Conservation (phyloP, 2,888 invertebrate genomes). For the Oligia latruncula region DNA sequence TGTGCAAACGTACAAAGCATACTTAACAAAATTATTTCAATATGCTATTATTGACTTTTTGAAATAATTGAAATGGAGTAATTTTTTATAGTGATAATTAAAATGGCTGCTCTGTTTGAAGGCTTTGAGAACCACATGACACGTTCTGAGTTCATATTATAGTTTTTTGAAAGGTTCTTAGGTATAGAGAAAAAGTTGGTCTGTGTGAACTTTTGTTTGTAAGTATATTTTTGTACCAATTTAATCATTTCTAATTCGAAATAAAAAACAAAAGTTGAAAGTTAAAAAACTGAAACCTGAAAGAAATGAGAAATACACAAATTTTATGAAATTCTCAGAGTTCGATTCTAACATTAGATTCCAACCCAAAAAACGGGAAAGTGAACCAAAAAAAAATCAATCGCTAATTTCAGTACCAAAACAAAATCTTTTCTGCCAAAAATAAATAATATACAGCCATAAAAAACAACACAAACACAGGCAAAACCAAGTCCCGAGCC, state of each 20-base stretch:
- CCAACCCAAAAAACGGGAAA: background rate
- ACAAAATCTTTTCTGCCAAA: background rate
- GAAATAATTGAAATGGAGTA: conserved; percentile 58
- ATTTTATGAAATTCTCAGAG: background rate
- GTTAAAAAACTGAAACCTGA: background rate
- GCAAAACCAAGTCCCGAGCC: conserved; percentile 30
- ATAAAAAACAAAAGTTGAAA: background rate
- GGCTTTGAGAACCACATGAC: conserved; percentile 51
- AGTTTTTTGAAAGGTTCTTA: conserved; percentile 8
- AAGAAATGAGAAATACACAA: background rate
- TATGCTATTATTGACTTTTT: conserved; percentile 64
- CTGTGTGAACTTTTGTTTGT: background rate
- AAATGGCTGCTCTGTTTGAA: conserved; percentile 43
- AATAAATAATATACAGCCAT: background rate
- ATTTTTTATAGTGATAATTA: conserved; percentile 57
- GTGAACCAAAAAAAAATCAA: background rate
- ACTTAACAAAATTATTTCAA: conserved; percentile 62
- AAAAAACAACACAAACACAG: background rate
- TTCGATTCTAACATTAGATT: background rate
- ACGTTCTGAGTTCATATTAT: conserved; percentile 33
- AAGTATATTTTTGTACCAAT: background rate
- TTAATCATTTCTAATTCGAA: background rate
- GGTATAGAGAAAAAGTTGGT: background rate
- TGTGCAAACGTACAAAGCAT: conserved; percentile 58
- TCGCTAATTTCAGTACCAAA: background rate